Base-by-base conservation (phyloP, 1,140 invertebrate genomes). In the Acromyrmex echinatior region DNA sequence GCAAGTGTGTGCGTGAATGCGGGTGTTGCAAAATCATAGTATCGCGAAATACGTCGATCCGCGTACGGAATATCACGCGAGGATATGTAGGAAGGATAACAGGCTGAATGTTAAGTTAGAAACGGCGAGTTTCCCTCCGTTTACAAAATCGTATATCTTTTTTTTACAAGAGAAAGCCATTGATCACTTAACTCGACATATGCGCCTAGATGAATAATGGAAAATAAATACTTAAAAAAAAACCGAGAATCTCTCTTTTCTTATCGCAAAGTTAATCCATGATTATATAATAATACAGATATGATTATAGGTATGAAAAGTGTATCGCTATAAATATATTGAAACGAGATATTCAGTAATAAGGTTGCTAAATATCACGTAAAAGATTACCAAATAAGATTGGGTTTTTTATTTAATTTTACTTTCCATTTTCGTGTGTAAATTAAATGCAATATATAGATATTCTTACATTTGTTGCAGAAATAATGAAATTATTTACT, bases 41-140 rank as follows among this genome's bases (percentile, higher is more conserved):
- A 88, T 91, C 88, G 82, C 73, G 76, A 88, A 90, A 85, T 60
- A 35, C 21, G 28, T 7, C 60, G 73, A 63, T 68, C 65, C 39
- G 86, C 81, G 60, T 7, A 51, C 70, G 31, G 86, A 91, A 88
- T 90, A 90, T 90, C 86, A 35, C 76, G 70, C 74, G 86, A 86
- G 65, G 85, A 68, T 63, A 51, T 51, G 14, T 16, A 77, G 45
- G 56, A 81, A 74, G 80, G 86, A 86, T 76, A 88, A 73, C 56
- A 18, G 12, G 39, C 25, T 82, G 81, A 91, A 91, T 91, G 71
- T 82, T 90, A 81, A 90, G 78, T 58, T 78, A 66, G 77, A 88
- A 90, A 68, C 71, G 51, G 60, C 25, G 18, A 49, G 49, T 91
- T 90, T 82, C 63, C 56, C 56, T 35, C 18, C 35, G 53, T 88